phyloP scores from a whole-genome alignment of 2,888 invertebrate species.

The Ophion ventricosus region DNA sequence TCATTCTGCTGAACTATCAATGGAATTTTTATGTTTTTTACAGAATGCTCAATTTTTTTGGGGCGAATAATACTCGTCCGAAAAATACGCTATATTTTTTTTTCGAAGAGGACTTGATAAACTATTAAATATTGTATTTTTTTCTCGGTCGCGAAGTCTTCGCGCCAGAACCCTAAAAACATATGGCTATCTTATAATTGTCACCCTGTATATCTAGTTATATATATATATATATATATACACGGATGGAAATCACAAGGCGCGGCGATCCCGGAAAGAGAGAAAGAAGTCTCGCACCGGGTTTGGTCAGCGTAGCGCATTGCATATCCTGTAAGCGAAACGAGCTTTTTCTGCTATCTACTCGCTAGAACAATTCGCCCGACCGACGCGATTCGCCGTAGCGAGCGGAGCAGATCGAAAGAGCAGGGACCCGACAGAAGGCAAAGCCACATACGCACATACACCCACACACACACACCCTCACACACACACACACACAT shows the following conservation, averaged over 20 bases:
- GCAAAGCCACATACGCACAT: background rate
- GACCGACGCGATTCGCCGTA: conserved; percentile 35
- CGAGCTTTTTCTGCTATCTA: conserved; percentile 45
- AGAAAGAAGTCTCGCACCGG: conserved; percentile 27
- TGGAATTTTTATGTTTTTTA: too few species aligned
- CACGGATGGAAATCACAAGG: conserved; percentile 13
- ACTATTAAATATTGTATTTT: too few species aligned
- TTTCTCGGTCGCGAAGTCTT: too few species aligned
- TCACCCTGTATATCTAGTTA: too few species aligned
- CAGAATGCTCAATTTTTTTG: too few species aligned
- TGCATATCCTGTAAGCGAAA: conserved; percentile 46
- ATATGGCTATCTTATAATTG: too few species aligned
- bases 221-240: conserved; percentile 1
- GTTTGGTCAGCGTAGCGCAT: conserved; percentile 33
- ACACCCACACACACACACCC: background rate
- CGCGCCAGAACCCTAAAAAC: too few species aligned
- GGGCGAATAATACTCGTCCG: too few species aligned
- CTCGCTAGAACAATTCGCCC: conserved; percentile 47
- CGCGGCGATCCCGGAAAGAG: conserved; percentile 36
- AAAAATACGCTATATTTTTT: too few species aligned
- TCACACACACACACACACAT: background rate
- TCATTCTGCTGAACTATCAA: too few species aligned
- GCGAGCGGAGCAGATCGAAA: conserved; percentile 46
- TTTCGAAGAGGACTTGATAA: too few species aligned
- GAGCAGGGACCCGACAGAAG: conserved; percentile 32